Base-by-base conservation (phyloP, 2,888 invertebrate species). In the Yponomeuta malinellus region DNA sequence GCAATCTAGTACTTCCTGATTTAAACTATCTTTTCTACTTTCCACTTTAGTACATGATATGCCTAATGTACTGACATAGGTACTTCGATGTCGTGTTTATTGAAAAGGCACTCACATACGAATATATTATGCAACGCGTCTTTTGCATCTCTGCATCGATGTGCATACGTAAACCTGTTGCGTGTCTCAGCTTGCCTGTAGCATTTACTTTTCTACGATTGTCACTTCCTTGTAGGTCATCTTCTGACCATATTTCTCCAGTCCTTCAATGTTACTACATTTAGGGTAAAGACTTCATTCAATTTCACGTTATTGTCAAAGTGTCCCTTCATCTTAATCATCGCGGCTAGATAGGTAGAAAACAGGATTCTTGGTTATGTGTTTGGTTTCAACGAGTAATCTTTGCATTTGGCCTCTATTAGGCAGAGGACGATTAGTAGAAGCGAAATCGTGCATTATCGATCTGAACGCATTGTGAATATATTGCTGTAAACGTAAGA, bases 151-250 rank as follows among this genome's bases (percentile, higher is more conserved):
- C 48, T 48, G 79, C 81, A 79, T 73, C 79, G 79, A 81, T 81
- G 79, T 81, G 79, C 83, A 83, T 83, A 81, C 79, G 75, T 79
- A 82, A 83, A 82, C 83, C 80, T 83, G 85, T 87, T 86, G 82
- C 82, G 77, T 80, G 74, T 75, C 71, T 12, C 64, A 23, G 48
- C 76, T 79, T 78, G 79, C 76, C 79, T 78, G 79, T 79, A 80
- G 79, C 77, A 74, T 75, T 77, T 72, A 78, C 75, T 79, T 80
- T 78, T 77, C 74, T 74, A 63, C 67, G 70, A 15, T 70, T 48
- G 59, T 63, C 23, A 68, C 37, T 72, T 70, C 67, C 69, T 69
- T 70, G 48, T 63, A 48, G 68, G 48, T 48, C 68, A 68, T n/a
- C 48, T 23, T 15, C 15, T 59, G 52, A 4, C 52, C 12, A 59